A percentile compares a stretch with the other conserved stretches of the same genome.
Evolutionary conservation across 1,140 invertebrate species (phyloP).

Genomic region (Rhagoletis pomonella): DNA sequence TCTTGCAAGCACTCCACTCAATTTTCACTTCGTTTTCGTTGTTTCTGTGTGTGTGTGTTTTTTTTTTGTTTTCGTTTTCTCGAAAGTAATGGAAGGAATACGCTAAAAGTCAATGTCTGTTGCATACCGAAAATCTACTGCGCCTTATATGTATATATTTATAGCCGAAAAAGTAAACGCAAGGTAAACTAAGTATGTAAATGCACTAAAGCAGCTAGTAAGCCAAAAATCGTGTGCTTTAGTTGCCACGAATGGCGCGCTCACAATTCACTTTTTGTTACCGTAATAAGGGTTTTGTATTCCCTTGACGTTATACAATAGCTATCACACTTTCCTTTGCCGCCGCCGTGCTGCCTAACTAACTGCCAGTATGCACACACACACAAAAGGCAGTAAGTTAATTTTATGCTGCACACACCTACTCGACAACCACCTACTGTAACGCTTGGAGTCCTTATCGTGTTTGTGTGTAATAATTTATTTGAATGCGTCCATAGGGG

Average conservation of each 20-base stretch:
- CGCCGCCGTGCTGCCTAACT: neutral
- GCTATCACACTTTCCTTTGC: neutral
- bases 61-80: neutral
- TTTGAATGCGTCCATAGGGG: neutral
- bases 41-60: neutral
- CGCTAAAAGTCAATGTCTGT: conserved; percentile 40
- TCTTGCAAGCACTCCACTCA: conserved; percentile 19
- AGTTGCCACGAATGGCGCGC: neutral
- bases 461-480: neutral
- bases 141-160: neutral
- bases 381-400: conserved; percentile 25
- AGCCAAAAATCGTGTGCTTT: conserved; percentile 5
- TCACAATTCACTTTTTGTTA: neutral
- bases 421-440: neutral
- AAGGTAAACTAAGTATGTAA: neutral
- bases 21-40: conserved; percentile 36
- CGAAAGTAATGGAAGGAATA: neutral
- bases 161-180: conserved; percentile 2
- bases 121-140: conserved; percentile 43
- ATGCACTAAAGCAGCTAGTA: neutral
- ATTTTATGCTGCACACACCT: conserved; percentile 2
- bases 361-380: too few relatives aligned
- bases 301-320: neutral
- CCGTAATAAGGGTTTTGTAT: conserved; percentile 17
- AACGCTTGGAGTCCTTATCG: neutral